Percentiles rank a stretch among this genome's conserved stretches.
phyloP scores from a whole-genome alignment of 2,113 vertebrate species.

The Heteronetta atricapilla region DNA sequence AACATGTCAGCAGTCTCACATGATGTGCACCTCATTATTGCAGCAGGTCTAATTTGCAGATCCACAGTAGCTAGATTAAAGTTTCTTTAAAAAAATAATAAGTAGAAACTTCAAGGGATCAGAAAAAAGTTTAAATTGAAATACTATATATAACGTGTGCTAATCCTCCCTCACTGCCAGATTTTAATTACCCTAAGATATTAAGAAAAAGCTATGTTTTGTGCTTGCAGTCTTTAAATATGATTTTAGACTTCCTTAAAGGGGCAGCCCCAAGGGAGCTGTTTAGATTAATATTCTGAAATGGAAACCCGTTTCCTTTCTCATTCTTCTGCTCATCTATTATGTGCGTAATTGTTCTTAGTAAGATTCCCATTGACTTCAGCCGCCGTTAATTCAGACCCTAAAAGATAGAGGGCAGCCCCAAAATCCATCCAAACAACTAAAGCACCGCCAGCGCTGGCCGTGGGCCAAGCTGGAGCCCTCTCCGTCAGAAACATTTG shows the following conservation, averaged over 20 bases:
- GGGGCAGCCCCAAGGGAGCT: background rate
- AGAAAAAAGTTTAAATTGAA: background rate
- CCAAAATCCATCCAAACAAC: background rate
- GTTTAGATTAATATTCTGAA: background rate
- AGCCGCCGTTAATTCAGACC: background rate
- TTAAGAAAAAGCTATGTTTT: background rate
- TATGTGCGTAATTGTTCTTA: background rate
- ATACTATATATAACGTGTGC: background rate
- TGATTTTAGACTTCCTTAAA: background rate
- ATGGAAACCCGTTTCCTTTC: background rate
- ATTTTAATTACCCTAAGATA: slow-evolving; percentile 5
- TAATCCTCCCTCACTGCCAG: slow-evolving; percentile 34
- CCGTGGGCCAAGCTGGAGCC: background rate
- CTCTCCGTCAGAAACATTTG: background rate
- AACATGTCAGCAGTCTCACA: background rate
- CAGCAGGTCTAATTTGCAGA: background rate
- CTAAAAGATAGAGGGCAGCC: background rate
- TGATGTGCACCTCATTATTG: background rate
- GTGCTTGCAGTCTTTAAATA: background rate
- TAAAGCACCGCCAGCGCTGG: background rate
- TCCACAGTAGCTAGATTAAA: background rate
- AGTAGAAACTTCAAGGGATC: background rate
- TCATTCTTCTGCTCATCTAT: background rate
- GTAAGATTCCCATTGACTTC: background rate
- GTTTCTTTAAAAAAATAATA: background rate